phyloP scores from a whole-genome alignment of 1,140 invertebrate genomes.

The Rhopalosiphum maidis region DNA sequence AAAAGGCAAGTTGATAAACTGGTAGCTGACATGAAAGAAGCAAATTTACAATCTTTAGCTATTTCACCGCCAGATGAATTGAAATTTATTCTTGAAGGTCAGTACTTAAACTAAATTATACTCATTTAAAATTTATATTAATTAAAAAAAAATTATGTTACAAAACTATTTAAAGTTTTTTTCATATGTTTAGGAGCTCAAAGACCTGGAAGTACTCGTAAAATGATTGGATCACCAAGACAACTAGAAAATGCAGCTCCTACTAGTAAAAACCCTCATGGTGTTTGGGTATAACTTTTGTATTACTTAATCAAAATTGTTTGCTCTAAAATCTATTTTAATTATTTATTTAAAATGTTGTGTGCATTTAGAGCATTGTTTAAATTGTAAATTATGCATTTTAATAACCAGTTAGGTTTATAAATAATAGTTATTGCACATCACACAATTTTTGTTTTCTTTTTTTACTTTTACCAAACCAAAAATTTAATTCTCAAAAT shows the following conservation, averaged over 20 bases:
- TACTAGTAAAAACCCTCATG: slow-evolving; percentile 93
- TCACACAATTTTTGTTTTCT: slow-evolving; percentile 12
- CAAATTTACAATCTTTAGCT: slow-evolving; percentile 86
- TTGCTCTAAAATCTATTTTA: neutral
- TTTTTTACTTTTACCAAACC: slow-evolving; percentile 40
- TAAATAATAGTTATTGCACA: neutral
- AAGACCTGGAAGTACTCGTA: slow-evolving; percentile 83
- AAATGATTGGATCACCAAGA: slow-evolving; percentile 88
- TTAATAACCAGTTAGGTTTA: neutral
- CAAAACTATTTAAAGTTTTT: neutral
- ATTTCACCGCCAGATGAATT: slow-evolving; percentile 82
- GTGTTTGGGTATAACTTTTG: slow-evolving; percentile 84
- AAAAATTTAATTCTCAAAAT: slow-evolving; percentile 26
- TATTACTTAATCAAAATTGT: slow-evolving; percentile 38
- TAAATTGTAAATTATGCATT: slow-evolving; percentile 5
- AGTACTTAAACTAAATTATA: slow-evolving; percentile 37
- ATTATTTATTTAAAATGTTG: neutral
- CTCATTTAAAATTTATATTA: neutral
- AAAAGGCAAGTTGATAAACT: slow-evolving; percentile 84
- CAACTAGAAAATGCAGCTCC: slow-evolving; percentile 92
- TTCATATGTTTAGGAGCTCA: slow-evolving; percentile 71
- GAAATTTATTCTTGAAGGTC: slow-evolving; percentile 79
- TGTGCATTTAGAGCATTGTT: neutral
- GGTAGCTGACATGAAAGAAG: slow-evolving; percentile 89
- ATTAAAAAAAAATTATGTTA: neutral